Evolutionary conservation across 2,797 vertebrate genomes (phyloP).

Genomic region (Bucorvus abyssinicus): DNA sequence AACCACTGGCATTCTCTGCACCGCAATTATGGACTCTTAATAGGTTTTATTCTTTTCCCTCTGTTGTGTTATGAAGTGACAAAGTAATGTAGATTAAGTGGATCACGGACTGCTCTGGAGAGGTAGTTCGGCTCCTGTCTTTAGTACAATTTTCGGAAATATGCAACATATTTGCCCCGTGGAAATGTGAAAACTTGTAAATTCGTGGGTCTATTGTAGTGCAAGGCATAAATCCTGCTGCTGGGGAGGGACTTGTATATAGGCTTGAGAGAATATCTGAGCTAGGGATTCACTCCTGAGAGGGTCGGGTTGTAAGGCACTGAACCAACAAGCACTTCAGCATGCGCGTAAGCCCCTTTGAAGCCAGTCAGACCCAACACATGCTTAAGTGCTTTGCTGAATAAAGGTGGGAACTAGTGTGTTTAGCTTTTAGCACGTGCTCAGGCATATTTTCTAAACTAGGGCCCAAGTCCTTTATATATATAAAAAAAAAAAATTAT

Average conservation of each 20-base stretch:
- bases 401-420: constrained; percentile 3
- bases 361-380: background rate
- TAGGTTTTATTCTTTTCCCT: background rate
- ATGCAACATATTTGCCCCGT: background rate
- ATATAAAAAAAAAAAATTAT: background rate
- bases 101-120: background rate
- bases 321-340: background rate
- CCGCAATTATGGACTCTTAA: background rate
- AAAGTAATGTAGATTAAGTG: background rate
- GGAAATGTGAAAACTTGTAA: background rate
- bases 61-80: background rate
- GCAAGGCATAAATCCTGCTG: background rate
- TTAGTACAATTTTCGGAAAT: background rate
- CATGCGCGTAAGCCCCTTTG: background rate
- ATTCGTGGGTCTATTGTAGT: background rate
- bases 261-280: background rate
- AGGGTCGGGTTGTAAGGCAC: background rate
- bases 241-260: background rate
- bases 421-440: constrained; percentile 22
- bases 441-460: background rate
- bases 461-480: background rate
- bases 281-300: background rate
- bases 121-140: background rate
- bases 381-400: constrained; percentile 7
- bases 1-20: background rate